phyloP scores from a whole-genome alignment of 2,797 vertebrate species.

The Tachyglossus aculeatus region DNA sequence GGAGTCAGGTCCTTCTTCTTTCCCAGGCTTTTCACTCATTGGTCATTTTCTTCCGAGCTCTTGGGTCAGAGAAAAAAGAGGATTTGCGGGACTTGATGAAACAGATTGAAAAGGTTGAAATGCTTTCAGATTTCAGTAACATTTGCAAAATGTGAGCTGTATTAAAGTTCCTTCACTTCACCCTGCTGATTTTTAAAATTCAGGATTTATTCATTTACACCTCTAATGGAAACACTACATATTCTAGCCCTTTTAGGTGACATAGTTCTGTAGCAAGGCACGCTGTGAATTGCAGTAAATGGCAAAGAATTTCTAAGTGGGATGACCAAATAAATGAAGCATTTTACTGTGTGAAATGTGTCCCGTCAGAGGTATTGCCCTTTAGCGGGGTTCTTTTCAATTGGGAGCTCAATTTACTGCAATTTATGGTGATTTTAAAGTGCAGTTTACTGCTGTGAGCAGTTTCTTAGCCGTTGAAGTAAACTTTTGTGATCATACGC shows the following conservation, averaged over 20 bases:
- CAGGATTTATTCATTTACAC: not conserved
- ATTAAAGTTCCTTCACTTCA: not conserved
- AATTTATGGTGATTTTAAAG: not conserved
- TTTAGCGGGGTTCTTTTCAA: constrained; percentile 3
- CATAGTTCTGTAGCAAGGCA: not conserved
- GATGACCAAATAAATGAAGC: not conserved
- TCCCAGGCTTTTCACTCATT: not conserved
- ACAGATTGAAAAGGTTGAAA: constrained; percentile 34
- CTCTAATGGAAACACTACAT: not conserved
- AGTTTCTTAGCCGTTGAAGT: not conserved
- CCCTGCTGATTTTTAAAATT: not conserved
- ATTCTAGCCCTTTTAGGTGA: not conserved
- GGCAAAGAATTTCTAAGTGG: not conserved
- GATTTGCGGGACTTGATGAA: not conserved
- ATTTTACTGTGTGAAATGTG: constrained; percentile 1
- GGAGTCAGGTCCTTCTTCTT: constrained; percentile 18
- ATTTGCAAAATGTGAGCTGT: not conserved
- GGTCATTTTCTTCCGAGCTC: not conserved
- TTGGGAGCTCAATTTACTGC: not conserved
- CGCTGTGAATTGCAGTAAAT: not conserved
- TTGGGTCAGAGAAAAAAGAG: not conserved
- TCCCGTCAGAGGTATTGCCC: not conserved
- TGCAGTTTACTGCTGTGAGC: not conserved
- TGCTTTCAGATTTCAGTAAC: not conserved
- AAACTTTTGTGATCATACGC: not conserved